Base-by-base conservation (phyloP, 2,113 vertebrate species). In the Orycteropus afer region DNA sequence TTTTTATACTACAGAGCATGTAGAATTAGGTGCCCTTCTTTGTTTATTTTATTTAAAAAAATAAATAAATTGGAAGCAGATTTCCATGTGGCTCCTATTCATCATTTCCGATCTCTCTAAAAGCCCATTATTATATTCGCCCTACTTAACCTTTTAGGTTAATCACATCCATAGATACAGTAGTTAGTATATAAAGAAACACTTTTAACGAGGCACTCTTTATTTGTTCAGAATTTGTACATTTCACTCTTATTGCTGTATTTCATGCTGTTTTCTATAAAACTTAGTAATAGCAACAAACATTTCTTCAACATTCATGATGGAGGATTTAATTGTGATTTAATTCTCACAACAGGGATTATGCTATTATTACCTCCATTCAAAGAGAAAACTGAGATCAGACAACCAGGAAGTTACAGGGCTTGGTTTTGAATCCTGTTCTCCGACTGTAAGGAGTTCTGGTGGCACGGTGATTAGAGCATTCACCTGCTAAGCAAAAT, bases 161-260 rank as follows among this genome's bases (percentile, higher is more conserved):
- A 82, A 63, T 89, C 20, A 57, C 37, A 61, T 96, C 65, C 34
- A 59, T 55, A 85, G 57, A 45, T 59, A 17, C 59, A 45, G 78
- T 84, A 57, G 53, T 95, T 89, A 86, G 47, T 88, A 18, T 47
- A 27, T 59, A 51, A 96, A 90, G 53, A 77, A 59, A 47, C 76
- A 86, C 61, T 74, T 91, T 77, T 22, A 95, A 74, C 86, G 95
- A 69, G 92, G 9, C 53, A 87, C 1, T 63, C 65, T 73, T 40
- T 57, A 74, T 95, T 93, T 93, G 57, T 90, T 69, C 49, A 76
- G 10, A 71, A 55, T 94, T 92, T 82, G 55, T 51, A 27, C 55
- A 53, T 65, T 94, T 92, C 27, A 78, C 0, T 84, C 49, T 90
- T 91, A 29, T 1, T 79, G 11, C 32, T 93, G 1, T 86, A 20